A percentile compares a stretch with the other conserved stretches of the same genome.
Evolutionary conservation across 2,797 vertebrate species (phyloP).

Genomic region (Lophius americanus): DNA sequence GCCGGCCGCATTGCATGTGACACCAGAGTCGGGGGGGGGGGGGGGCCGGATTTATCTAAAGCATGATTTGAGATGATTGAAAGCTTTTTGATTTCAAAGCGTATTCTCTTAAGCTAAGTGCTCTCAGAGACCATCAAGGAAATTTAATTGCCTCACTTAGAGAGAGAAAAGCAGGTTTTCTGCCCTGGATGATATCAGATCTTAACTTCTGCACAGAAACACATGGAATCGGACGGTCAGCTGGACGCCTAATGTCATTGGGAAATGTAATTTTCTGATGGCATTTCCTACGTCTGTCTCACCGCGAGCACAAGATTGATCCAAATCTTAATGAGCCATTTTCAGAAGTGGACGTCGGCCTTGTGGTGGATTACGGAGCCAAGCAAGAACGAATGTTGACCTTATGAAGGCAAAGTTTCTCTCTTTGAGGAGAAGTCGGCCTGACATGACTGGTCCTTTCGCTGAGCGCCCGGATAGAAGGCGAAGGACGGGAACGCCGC

Average conservation of each 20-base stretch:
- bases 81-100: constrained; percentile 99
- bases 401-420: constrained; percentile 73
- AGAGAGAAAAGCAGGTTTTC: constrained; percentile 87
- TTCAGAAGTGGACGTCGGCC: constrained; percentile 88
- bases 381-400: constrained; percentile 76
- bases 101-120: constrained; percentile 99
- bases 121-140: constrained; percentile 96
- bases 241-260: constrained; percentile 95
- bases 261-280: constrained; percentile 98
- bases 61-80: constrained; percentile 99
- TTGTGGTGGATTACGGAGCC: constrained; percentile 82
- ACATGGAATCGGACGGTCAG: constrained; percentile 97
- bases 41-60: constrained; percentile 86
- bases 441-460: constrained; percentile 47
- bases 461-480: constrained; percentile 18
- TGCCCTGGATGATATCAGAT: constrained; percentile 99
- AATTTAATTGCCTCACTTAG: constrained; percentile 99
- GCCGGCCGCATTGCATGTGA: constrained; percentile 91
- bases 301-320: constrained; percentile 93
- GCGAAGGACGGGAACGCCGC: constrained; percentile 24
- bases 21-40: constrained; percentile 86
- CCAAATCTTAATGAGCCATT: constrained; percentile 97
- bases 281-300: constrained; percentile 96
- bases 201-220: constrained; percentile 98
- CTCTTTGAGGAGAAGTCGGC: constrained; percentile 53